Conservation (phyloP, 1,140 invertebrate genomes). For the Brachionus asplanchnoidis region DNA sequence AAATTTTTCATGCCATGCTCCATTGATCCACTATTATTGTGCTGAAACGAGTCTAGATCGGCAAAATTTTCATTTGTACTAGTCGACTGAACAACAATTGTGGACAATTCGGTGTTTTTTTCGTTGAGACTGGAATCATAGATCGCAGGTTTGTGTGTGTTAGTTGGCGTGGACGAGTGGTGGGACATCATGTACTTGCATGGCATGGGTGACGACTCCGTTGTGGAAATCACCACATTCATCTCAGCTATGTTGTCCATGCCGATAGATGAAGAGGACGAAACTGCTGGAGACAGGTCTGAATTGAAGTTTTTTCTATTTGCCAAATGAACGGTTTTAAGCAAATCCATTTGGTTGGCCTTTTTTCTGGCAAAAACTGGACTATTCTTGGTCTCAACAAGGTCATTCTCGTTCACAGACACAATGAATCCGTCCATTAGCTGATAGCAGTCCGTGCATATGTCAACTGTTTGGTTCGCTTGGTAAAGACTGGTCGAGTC, state of each 20-base stretch:
- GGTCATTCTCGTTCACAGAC: neutral
- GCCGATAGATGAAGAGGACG: neutral
- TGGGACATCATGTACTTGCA: neutral
- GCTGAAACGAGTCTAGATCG: neutral
- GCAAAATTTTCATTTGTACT: neutral
- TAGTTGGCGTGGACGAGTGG: neutral
- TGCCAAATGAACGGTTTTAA: slow-evolving; percentile 8
- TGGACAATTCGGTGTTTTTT: neutral
- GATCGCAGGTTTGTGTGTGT: neutral
- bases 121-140: neutral
- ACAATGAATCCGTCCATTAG: slow-evolving; percentile 23
- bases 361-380: neutral
- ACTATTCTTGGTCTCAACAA: neutral
- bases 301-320: neutral
- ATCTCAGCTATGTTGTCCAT: neutral
- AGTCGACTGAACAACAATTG: neutral
- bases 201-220: neutral
- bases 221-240: neutral
- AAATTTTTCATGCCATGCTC: neutral
- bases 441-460: slow-evolving; percentile 34
- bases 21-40: neutral
- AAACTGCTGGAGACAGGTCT: neutral
- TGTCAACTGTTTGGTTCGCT: neutral
- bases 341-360: neutral
- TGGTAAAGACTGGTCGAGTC: neutral